phyloP scores from a whole-genome alignment of 2,797 vertebrate genomes.

The Cyclopterus lumpus region DNA sequence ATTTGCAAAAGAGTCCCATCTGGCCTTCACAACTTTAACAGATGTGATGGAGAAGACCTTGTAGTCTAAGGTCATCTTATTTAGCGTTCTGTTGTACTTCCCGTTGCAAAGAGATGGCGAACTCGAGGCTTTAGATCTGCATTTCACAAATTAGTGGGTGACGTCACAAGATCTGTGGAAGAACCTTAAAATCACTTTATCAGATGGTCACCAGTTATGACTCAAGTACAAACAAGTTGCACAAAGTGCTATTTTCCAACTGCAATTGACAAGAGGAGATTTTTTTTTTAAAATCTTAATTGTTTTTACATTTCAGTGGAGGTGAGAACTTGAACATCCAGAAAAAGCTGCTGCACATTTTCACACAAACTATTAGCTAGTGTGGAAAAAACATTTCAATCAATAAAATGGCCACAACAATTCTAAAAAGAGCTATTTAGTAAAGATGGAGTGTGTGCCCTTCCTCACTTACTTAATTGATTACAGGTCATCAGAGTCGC shows the following conservation, averaged over 20 bases:
- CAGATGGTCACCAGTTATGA: background rate
- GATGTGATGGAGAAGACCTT: background rate
- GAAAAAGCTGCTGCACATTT: background rate
- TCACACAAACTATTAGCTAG: background rate
- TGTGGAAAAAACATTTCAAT: background rate
- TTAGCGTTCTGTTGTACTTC: too few species aligned
- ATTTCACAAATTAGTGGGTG: too few species aligned
- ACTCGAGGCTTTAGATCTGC: too few species aligned
- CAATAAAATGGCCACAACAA: background rate
- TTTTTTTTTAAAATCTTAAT: background rate
- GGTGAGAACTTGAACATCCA: background rate
- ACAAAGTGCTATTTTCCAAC: background rate
- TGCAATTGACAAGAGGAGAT: background rate
- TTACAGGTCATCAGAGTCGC: conserved; percentile 34
- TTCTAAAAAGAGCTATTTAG: background rate
- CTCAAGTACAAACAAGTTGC: background rate
- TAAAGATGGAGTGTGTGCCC: conserved; percentile 13
- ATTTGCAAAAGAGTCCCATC: background rate
- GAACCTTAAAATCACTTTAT: background rate
- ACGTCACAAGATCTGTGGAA: background rate
- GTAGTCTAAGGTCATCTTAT: background rate
- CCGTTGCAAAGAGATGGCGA: too few species aligned
- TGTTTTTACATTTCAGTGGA: background rate
- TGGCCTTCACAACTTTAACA: background rate
- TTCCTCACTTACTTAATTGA: conserved; percentile 22